Conservation (phyloP, 2,113 vertebrate species). For the Corythaeola cristata region DNA sequence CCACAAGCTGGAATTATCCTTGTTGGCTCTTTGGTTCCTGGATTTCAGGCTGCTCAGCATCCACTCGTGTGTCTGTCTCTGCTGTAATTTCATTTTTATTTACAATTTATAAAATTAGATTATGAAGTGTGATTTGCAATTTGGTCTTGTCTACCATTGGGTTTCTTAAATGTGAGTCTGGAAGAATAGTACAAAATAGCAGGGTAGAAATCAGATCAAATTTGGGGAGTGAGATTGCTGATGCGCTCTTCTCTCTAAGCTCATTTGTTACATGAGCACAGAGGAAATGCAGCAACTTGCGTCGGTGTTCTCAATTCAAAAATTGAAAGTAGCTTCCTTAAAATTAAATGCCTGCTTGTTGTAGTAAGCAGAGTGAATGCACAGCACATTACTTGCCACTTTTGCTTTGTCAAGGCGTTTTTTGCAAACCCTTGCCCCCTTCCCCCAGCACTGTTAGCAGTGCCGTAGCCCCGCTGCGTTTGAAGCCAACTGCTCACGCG, state of each 20-base stretch:
- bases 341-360: neutral
- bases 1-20: neutral
- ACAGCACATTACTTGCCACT: fast-evolving
- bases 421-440: neutral
- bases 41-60: neutral
- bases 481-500: fast-evolving
- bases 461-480: fast-evolving
- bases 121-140: neutral
- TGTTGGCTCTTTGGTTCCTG: neutral
- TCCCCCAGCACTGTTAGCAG: neutral
- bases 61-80: fast-evolving
- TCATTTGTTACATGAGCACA: neutral
- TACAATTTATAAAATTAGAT: neutral
- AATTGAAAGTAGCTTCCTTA: neutral
- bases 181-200: neutral
- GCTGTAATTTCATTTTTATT: neutral
- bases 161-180: neutral
- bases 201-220: neutral
- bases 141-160: neutral
- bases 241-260: neutral
- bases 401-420: neutral
- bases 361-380: neutral
- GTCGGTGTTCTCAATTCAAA: neutral
- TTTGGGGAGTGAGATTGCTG: neutral
- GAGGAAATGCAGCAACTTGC: neutral